Evolutionary conservation across 53 echinoderm and acorn worm species (phyloP), one percentile per base, ranked within the genome.

Genomic region (Actinopyga echinites): DNA sequence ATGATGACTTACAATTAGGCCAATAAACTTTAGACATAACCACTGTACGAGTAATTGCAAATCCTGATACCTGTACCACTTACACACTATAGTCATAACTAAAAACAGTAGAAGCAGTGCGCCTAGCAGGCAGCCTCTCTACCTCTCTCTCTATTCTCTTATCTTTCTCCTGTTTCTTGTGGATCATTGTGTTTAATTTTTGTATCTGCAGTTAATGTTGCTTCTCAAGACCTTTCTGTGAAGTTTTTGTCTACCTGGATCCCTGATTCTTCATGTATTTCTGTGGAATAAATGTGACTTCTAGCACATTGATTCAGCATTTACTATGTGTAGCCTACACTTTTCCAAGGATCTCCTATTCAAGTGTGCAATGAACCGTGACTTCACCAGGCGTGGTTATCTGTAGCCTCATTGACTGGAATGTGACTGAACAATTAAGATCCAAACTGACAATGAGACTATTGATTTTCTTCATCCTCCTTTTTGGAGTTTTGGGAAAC

Each of bases 81-180:
- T n/a, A 61, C 22, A 61, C 10, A 61, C 62, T 29, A 61, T 61
- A 29, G 3, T 19, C 28, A 10, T n/a, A 19, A 25, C 17, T 29
- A 61, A 54, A 54, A 10, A 54, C 55, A 57, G 58, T 57, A 5
- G 21, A 30, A 0, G 64, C 65, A 65, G 65, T 65, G 30, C 65
- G 1, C 31, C 65, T 65, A 65, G 65, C 65, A 26, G 65, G 65
- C 26, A 65, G 65, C 65, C 65, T 65, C 65, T 65, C 65, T 17
- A 65, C 65, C 23, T 29, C 65, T 65, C 65, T 65, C 59, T 58
- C 59, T 6, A 7, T 58, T 58, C 7, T 7, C 7, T 3, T 37
- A 37, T 37, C 7, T 37, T 37, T 37, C 37, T 5, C 37, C 37
- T 37, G 37, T 37, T 37, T 37, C 37, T 37, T 37, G 37, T 37